phyloP scores from a whole-genome alignment of 2,888 invertebrate species.

The Argyresthia albistria region DNA sequence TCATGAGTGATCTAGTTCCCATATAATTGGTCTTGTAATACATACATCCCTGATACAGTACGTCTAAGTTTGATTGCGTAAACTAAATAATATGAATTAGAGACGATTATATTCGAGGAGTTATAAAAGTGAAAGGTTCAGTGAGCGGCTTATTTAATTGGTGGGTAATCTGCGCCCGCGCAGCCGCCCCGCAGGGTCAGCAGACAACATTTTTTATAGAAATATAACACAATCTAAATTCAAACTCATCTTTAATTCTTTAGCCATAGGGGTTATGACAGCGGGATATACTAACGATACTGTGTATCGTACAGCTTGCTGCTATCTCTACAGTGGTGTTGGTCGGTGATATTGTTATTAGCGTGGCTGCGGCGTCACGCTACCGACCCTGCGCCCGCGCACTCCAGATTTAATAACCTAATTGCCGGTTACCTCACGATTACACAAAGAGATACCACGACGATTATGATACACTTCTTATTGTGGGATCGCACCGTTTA shows the following conservation, averaged over 20 bases:
- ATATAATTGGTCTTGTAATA: too few relatives aligned
- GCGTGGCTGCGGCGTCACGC: slow-evolving; percentile 14
- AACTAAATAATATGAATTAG: not conserved
- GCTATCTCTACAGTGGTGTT: too few relatives aligned
- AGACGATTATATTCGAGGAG: not conserved
- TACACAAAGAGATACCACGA: not conserved
- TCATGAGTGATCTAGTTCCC: too few relatives aligned
- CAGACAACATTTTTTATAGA: too few relatives aligned
- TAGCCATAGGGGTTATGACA: too few relatives aligned
- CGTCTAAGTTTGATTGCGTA: too few relatives aligned
- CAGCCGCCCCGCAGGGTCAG: slow-evolving; percentile 5
- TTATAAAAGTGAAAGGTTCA: slow-evolving; percentile 8
- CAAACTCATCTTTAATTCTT: too few relatives aligned
- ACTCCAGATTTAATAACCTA: slow-evolving; percentile 37
- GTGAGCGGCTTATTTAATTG: slow-evolving; percentile 31
- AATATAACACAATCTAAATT: too few relatives aligned
- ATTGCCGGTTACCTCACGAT: slow-evolving; percentile 27
- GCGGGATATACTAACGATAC: too few relatives aligned
- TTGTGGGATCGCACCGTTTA: not conserved
- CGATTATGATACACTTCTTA: slow-evolving; percentile 3
- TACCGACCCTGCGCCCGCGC: slow-evolving; percentile 15
- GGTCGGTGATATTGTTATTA: slow-evolving; percentile 25
- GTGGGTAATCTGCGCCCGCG: slow-evolving; percentile 31
- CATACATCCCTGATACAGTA: too few relatives aligned
- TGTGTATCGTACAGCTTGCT: too few relatives aligned